phyloP scores from a whole-genome alignment of 1,140 invertebrate genomes.

The Copidosoma floridanum region DNA sequence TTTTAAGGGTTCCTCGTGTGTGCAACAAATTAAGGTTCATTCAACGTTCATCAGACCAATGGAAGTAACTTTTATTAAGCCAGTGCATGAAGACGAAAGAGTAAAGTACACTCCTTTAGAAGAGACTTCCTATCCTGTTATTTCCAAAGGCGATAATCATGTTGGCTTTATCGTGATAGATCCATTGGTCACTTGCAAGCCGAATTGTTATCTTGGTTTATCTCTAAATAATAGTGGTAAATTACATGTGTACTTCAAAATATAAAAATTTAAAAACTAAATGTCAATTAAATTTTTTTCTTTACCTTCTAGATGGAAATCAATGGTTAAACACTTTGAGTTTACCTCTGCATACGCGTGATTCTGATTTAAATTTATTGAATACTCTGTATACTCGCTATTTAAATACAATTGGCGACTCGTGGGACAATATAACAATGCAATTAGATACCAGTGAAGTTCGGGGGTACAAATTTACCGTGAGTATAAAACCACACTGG shows the following conservation, averaged over 20 bases:
- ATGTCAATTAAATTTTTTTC: constrained; percentile 10
- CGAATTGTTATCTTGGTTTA: constrained; percentile 74
- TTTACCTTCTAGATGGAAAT: constrained; percentile 53
- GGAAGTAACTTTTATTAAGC: constrained; percentile 59
- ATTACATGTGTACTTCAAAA: not conserved
- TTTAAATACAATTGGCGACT: constrained; percentile 54
- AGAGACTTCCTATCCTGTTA: constrained; percentile 43
- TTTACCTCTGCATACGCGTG: constrained; percentile 63
- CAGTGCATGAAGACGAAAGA: constrained; percentile 56
- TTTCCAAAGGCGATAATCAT: constrained; percentile 55
- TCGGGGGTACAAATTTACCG: constrained; percentile 68
- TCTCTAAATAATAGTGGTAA: constrained; percentile 63
- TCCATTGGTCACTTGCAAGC: constrained; percentile 66
- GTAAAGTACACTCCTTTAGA: constrained; percentile 54
- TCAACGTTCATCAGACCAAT: constrained; percentile 74
- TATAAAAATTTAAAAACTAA: no score
- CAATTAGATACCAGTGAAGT: constrained; percentile 76
- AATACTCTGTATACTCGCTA: constrained; percentile 60
- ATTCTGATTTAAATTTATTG: constrained; percentile 64
- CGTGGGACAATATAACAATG: constrained; percentile 70
- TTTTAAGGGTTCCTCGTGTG: constrained; percentile 75
- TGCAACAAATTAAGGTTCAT: constrained; percentile 69
- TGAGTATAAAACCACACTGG: constrained; percentile 73
- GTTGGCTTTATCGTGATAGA: constrained; percentile 64
- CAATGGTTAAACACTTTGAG: constrained; percentile 73